A percentile compares a stretch with the other conserved stretches of the same genome.
Evolutionary conservation across 1,140 invertebrate species (phyloP).

Genomic region (Temnothorax nylanderi): DNA sequence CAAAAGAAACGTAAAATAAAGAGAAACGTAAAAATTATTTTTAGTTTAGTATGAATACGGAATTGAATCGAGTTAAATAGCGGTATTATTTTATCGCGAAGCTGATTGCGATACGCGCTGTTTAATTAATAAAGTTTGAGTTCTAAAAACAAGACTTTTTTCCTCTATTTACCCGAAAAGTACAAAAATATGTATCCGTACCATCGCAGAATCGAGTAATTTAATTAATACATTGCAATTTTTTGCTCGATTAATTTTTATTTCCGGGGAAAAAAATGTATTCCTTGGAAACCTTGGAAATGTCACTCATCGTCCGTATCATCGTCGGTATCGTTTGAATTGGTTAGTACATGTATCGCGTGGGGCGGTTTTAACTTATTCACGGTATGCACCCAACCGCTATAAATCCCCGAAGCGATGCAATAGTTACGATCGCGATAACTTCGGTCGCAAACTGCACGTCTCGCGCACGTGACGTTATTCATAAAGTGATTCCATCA

Average conservation of each 20-base stretch:
- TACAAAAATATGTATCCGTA: background rate
- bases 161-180: background rate
- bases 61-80: background rate
- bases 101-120: conserved; percentile 8
- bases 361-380: conserved; percentile 22
- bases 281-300: background rate
- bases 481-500: conserved; percentile 19
- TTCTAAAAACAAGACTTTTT: background rate
- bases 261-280: background rate
- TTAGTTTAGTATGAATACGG: background rate
- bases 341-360: background rate
- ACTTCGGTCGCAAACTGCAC: background rate
- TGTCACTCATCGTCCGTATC: background rate
- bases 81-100: conserved; percentile 1
- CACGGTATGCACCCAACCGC: background rate
- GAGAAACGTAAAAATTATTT: background rate
- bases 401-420: conserved; percentile 5
- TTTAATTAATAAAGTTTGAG: conserved; percentile 34
- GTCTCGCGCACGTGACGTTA: conserved; percentile 6
- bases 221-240: background rate
- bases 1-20: background rate
- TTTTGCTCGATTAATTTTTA: background rate
- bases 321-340: background rate
- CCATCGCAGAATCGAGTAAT: background rate
- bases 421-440: conserved; percentile 42